Evolutionary conservation across 2,113 vertebrate genomes (phyloP), one percentile per base, ranked within the genome.

Genomic region (Cryptomyrus ogoouensis): DNA sequence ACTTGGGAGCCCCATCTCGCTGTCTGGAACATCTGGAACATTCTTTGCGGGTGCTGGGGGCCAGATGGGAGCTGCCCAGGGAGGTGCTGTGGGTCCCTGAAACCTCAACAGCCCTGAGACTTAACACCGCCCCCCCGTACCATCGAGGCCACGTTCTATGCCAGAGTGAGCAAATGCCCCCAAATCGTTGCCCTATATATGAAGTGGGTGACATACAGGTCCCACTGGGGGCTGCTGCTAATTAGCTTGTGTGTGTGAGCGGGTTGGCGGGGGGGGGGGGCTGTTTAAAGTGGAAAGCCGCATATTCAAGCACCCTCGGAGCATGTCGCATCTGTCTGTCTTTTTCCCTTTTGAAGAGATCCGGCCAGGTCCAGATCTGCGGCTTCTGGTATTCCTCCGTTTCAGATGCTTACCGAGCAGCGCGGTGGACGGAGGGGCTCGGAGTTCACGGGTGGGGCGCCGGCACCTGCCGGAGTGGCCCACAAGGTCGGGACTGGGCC

Each of bases 11-110:
- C 93, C 93, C 92, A 94, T 95, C 95, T 89, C 56, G 77, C 92
- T 96, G 96, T 95, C 95, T 95, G 95, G 92, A 93, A 87, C 90
- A 96, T 95, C 95, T 95, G 95, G 92, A 93, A 87, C 90, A 88
- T 95, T 94, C 91, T 93, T 93, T 91, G 92, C 95, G 94, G 93
- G 94, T 92, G 94, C 95, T 95, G 96, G 95, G 96, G 70, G 87
- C 66, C 90, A 74, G 44, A 70, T 74, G 56, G 83, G 92, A 70
- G 90, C 88, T 49, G 74, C 85, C 27, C 46, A 27, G 0, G 49
- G n/a, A 27, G 46, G 49, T 8, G 49, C 47, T 17, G n/a, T 4
- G n/a, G 27, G 13, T 2, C 80, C 85, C 21, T 5, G 44, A 8
- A 52, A 17, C 27, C 42, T 35, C 56, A 15, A 8, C 56, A 27